Conservation (phyloP, 2,888 invertebrate species). For the Pteria penguin region DNA sequence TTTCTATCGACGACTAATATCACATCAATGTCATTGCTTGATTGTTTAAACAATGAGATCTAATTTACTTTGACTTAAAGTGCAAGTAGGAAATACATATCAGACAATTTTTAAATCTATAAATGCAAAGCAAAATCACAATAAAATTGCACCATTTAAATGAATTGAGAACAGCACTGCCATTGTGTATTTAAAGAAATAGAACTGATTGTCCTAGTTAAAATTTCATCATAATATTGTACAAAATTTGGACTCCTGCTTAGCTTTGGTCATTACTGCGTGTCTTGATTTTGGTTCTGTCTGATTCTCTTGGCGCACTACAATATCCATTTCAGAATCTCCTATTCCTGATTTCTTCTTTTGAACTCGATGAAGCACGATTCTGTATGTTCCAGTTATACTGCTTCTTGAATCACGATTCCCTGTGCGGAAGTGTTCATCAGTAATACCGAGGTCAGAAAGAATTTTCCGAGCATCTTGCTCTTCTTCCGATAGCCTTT, state of each 20-base stretch:
- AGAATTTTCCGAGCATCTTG: conserved; percentile 82
- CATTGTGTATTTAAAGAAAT: neutral
- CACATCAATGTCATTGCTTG: too few relatives aligned
- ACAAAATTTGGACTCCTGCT: conserved; percentile 34
- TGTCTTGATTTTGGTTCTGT: neutral
- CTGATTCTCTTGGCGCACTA: neutral
- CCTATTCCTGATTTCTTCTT: conserved; percentile 69
- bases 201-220: neutral
- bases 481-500: conserved; percentile 79
- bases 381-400: conserved; percentile 87
- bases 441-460: conserved; percentile 83
- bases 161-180: too few relatives aligned
- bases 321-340: conserved; percentile 32
- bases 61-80: too few relatives aligned
- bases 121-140: too few relatives aligned
- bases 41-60: too few relatives aligned
- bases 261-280: neutral
- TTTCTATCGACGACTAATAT: too few relatives aligned
- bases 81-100: too few relatives aligned
- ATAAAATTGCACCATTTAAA: conserved; percentile 16
- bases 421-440: conserved; percentile 83
- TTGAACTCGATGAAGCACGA: conserved; percentile 83
- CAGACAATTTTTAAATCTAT: too few relatives aligned
- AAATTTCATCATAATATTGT: conserved; percentile 27
- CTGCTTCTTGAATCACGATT: conserved; percentile 84